Evolutionary conservation across 2,888 invertebrate species (phyloP), one percentile per base, ranked within the genome.

Genomic region (Mamestra brassicae): DNA sequence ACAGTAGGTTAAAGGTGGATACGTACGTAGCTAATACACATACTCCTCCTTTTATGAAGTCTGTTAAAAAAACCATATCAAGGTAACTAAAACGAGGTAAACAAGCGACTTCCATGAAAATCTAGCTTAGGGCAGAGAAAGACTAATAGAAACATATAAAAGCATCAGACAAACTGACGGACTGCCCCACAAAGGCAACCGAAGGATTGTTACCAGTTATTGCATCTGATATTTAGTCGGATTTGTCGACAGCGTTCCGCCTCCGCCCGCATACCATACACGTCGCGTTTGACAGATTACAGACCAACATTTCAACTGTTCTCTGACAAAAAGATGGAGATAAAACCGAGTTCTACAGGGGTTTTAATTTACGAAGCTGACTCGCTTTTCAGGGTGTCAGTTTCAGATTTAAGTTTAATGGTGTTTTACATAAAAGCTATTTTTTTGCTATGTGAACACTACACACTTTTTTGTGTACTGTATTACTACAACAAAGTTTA

Each of bases 241-340:
- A 57, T 76, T 76, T 71, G 5, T 34, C 60, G 42, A 6, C n/a
- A 62, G 26, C 79, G 55, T 42, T 62, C 26, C 50, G 42, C 60
- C 57, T 15, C 50, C 0, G 15, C 81, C 77, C 81, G 80, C 68
- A 78, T 77, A 61, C 17, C 52, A 60, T 42, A 36, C 67, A 65
- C 15, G 36, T 34, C 11, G 11, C 36, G 42, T 64, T 11, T 42
- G 55, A 52, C 50, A 61, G 78, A 78, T 65, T 78, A 78, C 60
- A 13, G 26, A 60, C 17, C 36, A 26, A 50, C 11, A 72, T 65
- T 45, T 8, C 36, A 36, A 54, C 38, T 36, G 6, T 50, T 38
- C 42, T 36, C 10, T 17, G 7, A 61, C 78, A 72, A 72, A 77
- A 77, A 52, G 60, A 61, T 52, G 4, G 4, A 72, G 65, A 73